These are phyloP conservation scores for Ceraclea dissimilis DNA, from an alignment of 2,888 invertebrate species.

Conservation along the genomic window DNA sequence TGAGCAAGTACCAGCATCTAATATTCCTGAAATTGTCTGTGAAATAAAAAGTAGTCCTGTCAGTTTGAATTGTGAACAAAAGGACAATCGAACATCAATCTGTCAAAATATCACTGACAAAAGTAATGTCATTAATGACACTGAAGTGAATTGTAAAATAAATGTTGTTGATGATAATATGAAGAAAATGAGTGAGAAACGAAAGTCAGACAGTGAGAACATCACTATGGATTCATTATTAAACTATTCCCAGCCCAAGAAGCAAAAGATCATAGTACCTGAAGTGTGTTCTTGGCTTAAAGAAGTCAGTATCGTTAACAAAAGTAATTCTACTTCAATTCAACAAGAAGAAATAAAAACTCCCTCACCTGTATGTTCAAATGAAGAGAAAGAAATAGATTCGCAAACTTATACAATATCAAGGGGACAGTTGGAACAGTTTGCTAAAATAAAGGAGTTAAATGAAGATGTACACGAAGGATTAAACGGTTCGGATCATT, in stretches of 20 bases:
- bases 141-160: neutral
- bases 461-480: neutral
- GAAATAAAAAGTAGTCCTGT: neutral
- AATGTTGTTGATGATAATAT: neutral
- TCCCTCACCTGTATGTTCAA: too few species aligned
- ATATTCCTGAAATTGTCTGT: too few species aligned
- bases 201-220: conserved; percentile 16
- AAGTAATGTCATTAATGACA: too few species aligned
- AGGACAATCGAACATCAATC: neutral
- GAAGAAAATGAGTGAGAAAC: conserved; percentile 2
- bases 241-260: conserved; percentile 5
- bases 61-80: neutral
- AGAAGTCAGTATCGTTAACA: conserved; percentile 1
- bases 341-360: too few species aligned
- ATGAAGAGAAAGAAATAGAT: neutral
- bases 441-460: neutral
- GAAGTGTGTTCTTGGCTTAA: conserved; percentile 13
- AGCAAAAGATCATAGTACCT: conserved; percentile 10
- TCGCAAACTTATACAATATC: conserved; percentile 10
- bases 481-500: conserved; percentile 11
- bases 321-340: neutral
- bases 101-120: neutral
- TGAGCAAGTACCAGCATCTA: too few species aligned
- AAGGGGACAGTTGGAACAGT: neutral
- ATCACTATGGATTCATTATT: neutral